Percentiles rank a stretch among this genome's conserved stretches.
Conservation (phyloP, 2,797 vertebrate genomes). For the Muraenolepis orangiensis region DNA sequence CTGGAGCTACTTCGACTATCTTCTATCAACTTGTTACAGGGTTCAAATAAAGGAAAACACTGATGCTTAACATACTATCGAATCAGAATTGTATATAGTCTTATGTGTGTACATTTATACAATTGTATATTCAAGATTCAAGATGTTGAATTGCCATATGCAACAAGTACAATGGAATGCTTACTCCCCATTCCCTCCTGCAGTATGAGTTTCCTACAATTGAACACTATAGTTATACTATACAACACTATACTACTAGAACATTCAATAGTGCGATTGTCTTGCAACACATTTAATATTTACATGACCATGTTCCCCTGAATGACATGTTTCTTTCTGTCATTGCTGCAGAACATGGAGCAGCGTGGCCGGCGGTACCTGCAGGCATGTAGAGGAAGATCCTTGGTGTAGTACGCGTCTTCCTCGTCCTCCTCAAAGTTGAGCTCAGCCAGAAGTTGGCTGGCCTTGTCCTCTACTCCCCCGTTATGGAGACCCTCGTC, state of each 20-base stretch:
- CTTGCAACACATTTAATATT: not conserved
- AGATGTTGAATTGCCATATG: too few relatives aligned
- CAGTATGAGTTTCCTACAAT: too few relatives aligned
- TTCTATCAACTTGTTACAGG: not conserved
- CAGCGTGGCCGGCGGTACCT: slow-evolving; percentile 67
- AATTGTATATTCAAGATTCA: not conserved
- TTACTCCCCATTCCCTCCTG: too few relatives aligned
- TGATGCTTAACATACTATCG: not conserved
- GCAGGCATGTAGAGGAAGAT: slow-evolving; percentile 93
- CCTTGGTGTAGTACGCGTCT: slow-evolving; percentile 93
- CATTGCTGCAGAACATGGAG: not conserved
- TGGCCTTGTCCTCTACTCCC: slow-evolving; percentile 81
- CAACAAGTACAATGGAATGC: too few relatives aligned
- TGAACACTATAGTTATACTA: too few relatives aligned
- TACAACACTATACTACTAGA: too few relatives aligned
- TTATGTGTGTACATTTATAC: not conserved
- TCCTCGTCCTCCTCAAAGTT: slow-evolving; percentile 96
- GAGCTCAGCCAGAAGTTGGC: slow-evolving; percentile 87
- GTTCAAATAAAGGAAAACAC: not conserved
- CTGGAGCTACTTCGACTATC: not conserved
- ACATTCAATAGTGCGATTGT: not conserved
- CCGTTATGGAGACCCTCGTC: slow-evolving; percentile 89
- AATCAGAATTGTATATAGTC: not conserved
- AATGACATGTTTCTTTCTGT: not conserved
- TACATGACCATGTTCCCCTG: not conserved